A percentile compares a stretch with the other conserved stretches of the same genome.
Conservation (phyloP, 1,140 invertebrate species). For the Trialeurodes vaporariorum region DNA sequence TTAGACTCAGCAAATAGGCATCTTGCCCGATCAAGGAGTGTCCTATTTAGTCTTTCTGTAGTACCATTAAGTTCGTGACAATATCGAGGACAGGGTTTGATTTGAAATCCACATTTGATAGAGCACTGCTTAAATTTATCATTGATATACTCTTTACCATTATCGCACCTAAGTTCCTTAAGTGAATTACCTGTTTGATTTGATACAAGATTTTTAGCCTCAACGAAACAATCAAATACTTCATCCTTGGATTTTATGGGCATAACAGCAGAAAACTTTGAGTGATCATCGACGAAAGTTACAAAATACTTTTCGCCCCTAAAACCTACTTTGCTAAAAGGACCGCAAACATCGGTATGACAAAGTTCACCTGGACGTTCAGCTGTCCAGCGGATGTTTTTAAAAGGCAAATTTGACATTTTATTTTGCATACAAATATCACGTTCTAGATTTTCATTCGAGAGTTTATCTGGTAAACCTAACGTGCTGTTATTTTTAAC, state of each 20-base stretch:
- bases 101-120: background rate
- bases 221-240: background rate
- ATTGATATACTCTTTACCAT: slow-evolving; percentile 34
- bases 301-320: background rate
- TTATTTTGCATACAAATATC: background rate
- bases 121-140: slow-evolving; percentile 16
- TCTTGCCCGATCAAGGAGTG: background rate
- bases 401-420: background rate
- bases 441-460: background rate
- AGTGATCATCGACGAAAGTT: background rate
- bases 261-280: background rate
- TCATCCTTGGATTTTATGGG: background rate
- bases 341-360: background rate
- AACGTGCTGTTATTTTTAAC: background rate
- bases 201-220: slow-evolving; percentile 18
- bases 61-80: background rate
- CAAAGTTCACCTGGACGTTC: background rate
- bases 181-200: slow-evolving; percentile 30
- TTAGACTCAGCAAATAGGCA: background rate
- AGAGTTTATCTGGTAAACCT: background rate
- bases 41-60: background rate
- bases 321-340: background rate
- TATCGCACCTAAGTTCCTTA: slow-evolving; percentile 33
- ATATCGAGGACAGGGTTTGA: background rate
- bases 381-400: background rate